Conservation (phyloP, 2,888 invertebrate species). For the Gastrophysa polygoni region DNA sequence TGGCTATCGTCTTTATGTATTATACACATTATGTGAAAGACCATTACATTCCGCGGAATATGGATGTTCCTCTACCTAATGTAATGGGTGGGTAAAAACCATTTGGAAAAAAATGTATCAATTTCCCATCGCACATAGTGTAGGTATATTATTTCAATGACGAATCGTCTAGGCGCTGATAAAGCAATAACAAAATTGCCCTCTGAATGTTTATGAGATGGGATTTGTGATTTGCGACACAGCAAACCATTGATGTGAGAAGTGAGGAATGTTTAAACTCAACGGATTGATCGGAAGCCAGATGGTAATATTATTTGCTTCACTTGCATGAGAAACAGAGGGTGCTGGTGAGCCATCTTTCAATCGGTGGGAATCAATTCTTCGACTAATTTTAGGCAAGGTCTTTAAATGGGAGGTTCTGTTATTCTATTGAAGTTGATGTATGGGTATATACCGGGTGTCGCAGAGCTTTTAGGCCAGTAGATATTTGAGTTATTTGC, state of each 20-base stretch:
- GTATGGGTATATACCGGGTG: no score
- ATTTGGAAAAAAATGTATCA: conserved; percentile 4
- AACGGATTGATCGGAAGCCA: not conserved
- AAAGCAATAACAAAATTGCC: conserved; percentile 2
- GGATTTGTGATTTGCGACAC: not conserved
- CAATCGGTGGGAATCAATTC: not conserved
- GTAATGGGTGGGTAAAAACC: no score
- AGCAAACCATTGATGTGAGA: not conserved
- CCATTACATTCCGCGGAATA: no score
- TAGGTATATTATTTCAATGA: conserved; percentile 4
- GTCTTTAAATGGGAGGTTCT: not conserved
- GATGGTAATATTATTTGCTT: not conserved
- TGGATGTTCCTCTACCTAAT: no score
- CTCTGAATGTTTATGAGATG: not conserved
- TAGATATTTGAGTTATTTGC: no score
- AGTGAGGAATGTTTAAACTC: no score
- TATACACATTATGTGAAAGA: no score
- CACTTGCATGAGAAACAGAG: not conserved
- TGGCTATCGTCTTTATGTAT: no score
- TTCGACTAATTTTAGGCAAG: not conserved
- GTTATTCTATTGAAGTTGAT: no score
- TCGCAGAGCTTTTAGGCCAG: no score
- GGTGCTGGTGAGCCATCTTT: not conserved
- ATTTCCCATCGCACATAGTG: not conserved
- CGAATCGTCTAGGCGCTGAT: conserved; percentile 15